Percentiles rank a stretch among this genome's conserved stretches.
Conservation (phyloP, 2,888 invertebrate species). For the Anthrax anthrax region DNA sequence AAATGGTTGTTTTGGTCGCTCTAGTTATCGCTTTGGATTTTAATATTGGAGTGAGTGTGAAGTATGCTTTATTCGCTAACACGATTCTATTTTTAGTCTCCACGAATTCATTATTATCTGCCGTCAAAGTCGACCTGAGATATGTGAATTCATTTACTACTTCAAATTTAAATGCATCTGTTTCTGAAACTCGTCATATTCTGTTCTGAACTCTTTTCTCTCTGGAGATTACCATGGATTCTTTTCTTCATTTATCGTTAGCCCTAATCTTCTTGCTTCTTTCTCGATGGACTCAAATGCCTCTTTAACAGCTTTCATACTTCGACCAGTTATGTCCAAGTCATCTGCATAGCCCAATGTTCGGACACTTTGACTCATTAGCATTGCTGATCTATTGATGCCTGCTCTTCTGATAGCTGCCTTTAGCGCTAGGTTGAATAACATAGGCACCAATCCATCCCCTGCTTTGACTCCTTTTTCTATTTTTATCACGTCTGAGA, state of each 20-base stretch:
- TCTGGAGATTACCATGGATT: neutral
- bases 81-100: too few relatives aligned
- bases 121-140: neutral
- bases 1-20: neutral
- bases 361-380: neutral
- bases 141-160: neutral
- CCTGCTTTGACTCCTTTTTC: neutral
- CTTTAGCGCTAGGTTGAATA: too few relatives aligned
- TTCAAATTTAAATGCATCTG: neutral
- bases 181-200: neutral
- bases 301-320: neutral
- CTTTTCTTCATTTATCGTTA: neutral
- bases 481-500: neutral
- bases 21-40: neutral
- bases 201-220: neutral
- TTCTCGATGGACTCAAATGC: neutral
- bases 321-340: too few relatives aligned
- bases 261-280: neutral
- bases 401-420: too few relatives aligned
- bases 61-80: too few relatives aligned
- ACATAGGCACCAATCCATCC: neutral
- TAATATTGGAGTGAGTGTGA: neutral
- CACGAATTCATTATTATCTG: neutral
- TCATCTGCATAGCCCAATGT: neutral
- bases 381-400: too few relatives aligned